phyloP scores from a whole-genome alignment of 2,888 invertebrate species.

The Diploptera punctata region DNA sequence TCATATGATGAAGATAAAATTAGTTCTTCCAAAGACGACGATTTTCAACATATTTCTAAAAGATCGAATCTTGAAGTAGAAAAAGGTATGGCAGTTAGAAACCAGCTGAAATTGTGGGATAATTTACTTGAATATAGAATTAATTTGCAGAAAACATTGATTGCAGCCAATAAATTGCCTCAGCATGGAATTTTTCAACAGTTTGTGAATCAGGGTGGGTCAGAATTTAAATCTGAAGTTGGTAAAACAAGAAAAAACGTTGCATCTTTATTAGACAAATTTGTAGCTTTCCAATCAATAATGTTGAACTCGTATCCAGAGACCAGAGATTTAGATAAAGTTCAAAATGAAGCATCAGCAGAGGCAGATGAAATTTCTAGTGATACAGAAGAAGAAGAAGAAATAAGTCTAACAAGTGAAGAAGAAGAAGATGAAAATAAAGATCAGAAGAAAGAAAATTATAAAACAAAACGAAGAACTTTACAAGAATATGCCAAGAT shows the following conservation, averaged over 20 bases:
- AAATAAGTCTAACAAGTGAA: conserved; percentile 36
- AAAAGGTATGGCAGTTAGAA: conserved; percentile 50
- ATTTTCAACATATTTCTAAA: conserved; percentile 38
- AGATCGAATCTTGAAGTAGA: conserved; percentile 47
- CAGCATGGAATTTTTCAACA: conserved; percentile 62
- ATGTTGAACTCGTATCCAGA: conserved; percentile 60
- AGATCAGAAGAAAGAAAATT: conserved; percentile 35
- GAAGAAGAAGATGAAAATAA: conserved; percentile 32
- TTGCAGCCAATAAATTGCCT: conserved; percentile 81
- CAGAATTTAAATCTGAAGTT: conserved; percentile 61
- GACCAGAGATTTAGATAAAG: conserved; percentile 61
- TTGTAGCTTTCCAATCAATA: conserved; percentile 54
- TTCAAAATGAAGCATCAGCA: conserved; percentile 61
- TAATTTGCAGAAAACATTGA: conserved; percentile 81
- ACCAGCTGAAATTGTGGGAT: conserved; percentile 73
- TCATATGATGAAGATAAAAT: conserved; percentile 12
- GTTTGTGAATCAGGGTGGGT: conserved; percentile 55
- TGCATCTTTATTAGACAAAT: conserved; percentile 63
- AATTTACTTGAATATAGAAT: conserved; percentile 85
- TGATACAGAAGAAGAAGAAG: conserved; percentile 47
- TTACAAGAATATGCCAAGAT: conserved; percentile 65
- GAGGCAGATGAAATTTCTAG: conserved; percentile 48
- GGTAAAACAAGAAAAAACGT: conserved; percentile 63
- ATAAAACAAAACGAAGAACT: conserved; percentile 60
- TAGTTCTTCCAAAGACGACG: conserved; percentile 10